Percentiles rank a stretch among this genome's conserved stretches.
Conservation (phyloP, 2,888 invertebrate genomes). For the Galeruca laticollis region DNA sequence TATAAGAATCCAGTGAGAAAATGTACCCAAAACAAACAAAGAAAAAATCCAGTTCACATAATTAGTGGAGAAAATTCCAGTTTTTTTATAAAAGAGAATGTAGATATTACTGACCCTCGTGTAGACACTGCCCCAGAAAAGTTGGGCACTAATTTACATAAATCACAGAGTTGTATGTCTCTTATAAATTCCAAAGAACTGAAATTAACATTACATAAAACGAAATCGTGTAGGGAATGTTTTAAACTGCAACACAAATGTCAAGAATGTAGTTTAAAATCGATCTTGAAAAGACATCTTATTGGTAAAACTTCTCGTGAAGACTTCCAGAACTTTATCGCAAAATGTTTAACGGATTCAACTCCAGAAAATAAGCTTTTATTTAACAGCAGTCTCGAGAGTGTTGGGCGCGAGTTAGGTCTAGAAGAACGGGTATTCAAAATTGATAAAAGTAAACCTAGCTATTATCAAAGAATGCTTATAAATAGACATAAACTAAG, state of each 20-base stretch:
- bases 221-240: slow-evolving; percentile 46
- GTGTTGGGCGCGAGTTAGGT: slow-evolving; percentile 40
- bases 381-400: slow-evolving; percentile 43
- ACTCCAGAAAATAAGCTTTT: slow-evolving; percentile 42
- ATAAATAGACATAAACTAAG: slow-evolving; percentile 32
- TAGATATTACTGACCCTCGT: slow-evolving; percentile 29
- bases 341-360: slow-evolving; percentile 46
- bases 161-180: slow-evolving; percentile 57
- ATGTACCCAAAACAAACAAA: background rate
- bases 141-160: slow-evolving; percentile 55
- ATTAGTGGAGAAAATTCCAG: slow-evolving; percentile 10
- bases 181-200: slow-evolving; percentile 43
- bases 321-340: slow-evolving; percentile 47
- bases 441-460: slow-evolving; percentile 23
- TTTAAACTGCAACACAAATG: slow-evolving; percentile 47
- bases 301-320: slow-evolving; percentile 41
- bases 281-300: slow-evolving; percentile 41
- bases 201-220: slow-evolving; percentile 14
- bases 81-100: slow-evolving; percentile 38
- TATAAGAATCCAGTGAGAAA: background rate
- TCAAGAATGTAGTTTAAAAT: slow-evolving; percentile 46
- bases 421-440: slow-evolving; percentile 27
- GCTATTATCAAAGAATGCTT: slow-evolving; percentile 28
- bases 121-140: slow-evolving; percentile 26
- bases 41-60: background rate